Conservation (phyloP, 2,113 vertebrate genomes). For the Potamarius usumacintae region DNA sequence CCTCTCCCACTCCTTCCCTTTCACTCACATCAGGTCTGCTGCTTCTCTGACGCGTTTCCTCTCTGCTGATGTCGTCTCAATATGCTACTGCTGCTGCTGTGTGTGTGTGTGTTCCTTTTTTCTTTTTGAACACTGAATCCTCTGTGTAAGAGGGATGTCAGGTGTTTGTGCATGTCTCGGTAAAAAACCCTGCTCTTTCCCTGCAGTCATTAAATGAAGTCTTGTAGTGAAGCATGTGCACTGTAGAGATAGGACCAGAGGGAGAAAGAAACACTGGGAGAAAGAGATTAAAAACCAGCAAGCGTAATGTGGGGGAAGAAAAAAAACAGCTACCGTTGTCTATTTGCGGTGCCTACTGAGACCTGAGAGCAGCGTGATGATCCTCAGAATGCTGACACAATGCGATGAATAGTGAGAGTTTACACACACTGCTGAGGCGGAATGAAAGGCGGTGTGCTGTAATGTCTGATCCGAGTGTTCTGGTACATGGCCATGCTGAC, state of each 20-base stretch:
- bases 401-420: background rate
- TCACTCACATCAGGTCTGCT: conserved; percentile 16
- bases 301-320: background rate
- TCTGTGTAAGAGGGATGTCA: conserved; percentile 20
- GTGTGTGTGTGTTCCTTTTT: conserved; percentile 4
- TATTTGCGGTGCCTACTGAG: background rate
- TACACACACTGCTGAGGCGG: background rate
- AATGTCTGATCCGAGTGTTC: background rate
- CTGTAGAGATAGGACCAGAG: background rate
- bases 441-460: background rate
- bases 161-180: background rate
- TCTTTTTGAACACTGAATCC: conserved; percentile 10
- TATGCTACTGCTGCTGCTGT: background rate
- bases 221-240: background rate
- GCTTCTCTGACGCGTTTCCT: conserved; percentile 32
- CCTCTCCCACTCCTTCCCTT: conserved; percentile 35
- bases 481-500: background rate
- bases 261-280: background rate
- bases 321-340: background rate
- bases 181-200: background rate
- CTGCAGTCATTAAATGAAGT: background rate
- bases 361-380: background rate
- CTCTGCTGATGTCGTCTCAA: conserved; percentile 18
- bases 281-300: background rate
- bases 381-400: background rate